Evolutionary conservation across 1,140 invertebrate species (phyloP).

Genomic region (Carcinoscorpius rotundicauda): DNA sequence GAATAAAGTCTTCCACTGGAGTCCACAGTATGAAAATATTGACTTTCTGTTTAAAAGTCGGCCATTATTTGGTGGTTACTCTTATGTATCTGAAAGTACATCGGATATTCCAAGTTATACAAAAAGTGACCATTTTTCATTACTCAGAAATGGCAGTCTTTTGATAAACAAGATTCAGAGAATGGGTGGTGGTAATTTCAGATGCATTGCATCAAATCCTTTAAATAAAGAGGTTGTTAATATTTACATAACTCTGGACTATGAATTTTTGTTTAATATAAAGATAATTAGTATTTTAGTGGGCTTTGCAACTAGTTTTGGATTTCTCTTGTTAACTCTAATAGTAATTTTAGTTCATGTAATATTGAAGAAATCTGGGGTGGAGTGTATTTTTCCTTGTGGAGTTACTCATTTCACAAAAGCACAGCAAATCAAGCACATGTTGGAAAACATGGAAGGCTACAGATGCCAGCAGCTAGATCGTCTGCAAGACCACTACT

Average conservation of each 20-base stretch:
- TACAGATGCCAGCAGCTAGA: constrained; percentile 81
- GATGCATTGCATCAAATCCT: constrained; percentile 71
- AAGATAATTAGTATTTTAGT: constrained; percentile 70
- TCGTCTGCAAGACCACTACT: constrained; percentile 72
- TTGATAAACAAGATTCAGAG: constrained; percentile 50
- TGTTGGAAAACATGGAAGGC: constrained; percentile 76
- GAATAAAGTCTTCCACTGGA: constrained; percentile 50
- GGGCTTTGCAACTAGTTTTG: constrained; percentile 59
- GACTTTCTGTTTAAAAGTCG: no score
- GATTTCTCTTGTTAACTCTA: constrained; percentile 64
- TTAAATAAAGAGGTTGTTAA: constrained; percentile 47
- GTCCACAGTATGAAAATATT: constrained; percentile 19
- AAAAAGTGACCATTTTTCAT: no score
- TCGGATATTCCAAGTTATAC: no score
- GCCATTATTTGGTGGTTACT: no score
- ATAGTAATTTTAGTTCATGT: constrained; percentile 51
- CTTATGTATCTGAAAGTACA: no score
- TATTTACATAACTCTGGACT: constrained; percentile 53
- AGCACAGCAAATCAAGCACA: constrained; percentile 53
- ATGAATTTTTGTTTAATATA: constrained; percentile 62
- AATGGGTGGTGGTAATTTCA: constrained; percentile 72
- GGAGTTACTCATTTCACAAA: constrained; percentile 42
- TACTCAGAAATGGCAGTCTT: constrained; percentile 54
- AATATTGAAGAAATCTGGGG: constrained; percentile 40
- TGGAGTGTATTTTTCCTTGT: constrained; percentile 16